Percentiles rank a stretch among this genome's conserved stretches.
These are phyloP conservation scores for Scolopax rusticola DNA, from an alignment of 2,797 vertebrate species.

Conservation along the genomic window DNA sequence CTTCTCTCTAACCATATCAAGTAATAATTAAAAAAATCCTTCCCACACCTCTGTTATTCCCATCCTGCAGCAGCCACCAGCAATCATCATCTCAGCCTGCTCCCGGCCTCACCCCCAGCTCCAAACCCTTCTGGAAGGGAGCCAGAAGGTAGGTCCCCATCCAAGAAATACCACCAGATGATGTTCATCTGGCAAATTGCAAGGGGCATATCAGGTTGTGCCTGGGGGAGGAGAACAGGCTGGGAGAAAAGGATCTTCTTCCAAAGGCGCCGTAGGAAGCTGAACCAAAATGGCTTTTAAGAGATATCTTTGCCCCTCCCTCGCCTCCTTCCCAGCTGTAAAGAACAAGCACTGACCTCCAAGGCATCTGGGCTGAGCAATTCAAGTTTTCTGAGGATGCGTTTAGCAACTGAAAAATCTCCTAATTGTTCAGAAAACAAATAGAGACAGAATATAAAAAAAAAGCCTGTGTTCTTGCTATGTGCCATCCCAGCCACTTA, in stretches of 20 bases:
- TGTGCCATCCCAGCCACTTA: neutral
- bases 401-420: slow-evolving; percentile 35
- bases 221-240: slow-evolving; percentile 8
- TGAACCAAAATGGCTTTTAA: slow-evolving; percentile 36
- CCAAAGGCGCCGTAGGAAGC: slow-evolving; percentile 14
- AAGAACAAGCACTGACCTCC: slow-evolving; percentile 39
- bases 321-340: neutral
- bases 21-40: neutral
- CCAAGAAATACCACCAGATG: slow-evolving; percentile 48
- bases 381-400: neutral
- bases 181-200: slow-evolving; percentile 46
- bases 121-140: neutral
- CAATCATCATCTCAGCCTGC: neutral
- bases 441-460: neutral
- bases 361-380: slow-evolving; percentile 15
- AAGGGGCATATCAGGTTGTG: slow-evolving; percentile 48
- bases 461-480: too few species aligned
- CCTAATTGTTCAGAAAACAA: slow-evolving; percentile 44
- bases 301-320: neutral
- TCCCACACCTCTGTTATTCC: neutral
- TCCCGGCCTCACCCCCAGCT: neutral
- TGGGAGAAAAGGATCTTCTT: slow-evolving; percentile 41
- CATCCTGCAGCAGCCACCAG: neutral
- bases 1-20: neutral
- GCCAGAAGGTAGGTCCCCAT: slow-evolving; percentile 5